Evolutionary conservation across 2,113 vertebrate species (phyloP).

Genomic region (Empidonax alnorum): DNA sequence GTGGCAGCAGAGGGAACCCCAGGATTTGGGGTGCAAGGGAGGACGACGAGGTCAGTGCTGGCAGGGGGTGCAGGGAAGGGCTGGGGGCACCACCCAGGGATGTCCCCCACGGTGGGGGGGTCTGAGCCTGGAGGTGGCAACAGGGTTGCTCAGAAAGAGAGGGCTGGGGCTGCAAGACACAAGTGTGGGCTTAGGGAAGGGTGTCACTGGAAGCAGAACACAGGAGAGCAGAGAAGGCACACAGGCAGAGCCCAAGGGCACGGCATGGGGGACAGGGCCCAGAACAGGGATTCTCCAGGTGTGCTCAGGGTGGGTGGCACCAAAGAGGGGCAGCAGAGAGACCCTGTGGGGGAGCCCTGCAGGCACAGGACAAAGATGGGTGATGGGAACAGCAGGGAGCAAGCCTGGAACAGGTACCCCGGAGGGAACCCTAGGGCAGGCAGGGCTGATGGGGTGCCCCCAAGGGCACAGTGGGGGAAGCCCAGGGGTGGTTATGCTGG

Average conservation of each 20-base stretch:
- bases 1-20: not conserved
- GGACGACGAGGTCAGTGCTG: not conserved
- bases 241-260: no score
- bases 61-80: not conserved
- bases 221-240: not conserved
- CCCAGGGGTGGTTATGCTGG: accelerated
- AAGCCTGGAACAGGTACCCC: not conserved
- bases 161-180: accelerated
- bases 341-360: not conserved
- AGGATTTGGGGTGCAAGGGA: accelerated
- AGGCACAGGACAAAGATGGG: accelerated
- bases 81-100: not conserved
- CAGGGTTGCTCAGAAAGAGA: not conserved
- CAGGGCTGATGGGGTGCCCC: not conserved
- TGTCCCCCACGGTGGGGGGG: not conserved
- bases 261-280: no score
- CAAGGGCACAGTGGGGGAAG: no score
- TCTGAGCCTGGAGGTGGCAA: not conserved
- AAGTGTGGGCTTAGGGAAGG: not conserved
- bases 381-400: not conserved
- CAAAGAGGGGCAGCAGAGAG: not conserved
- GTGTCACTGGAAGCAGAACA: not conserved
- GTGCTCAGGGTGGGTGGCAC: not conserved
- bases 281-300: not conserved
- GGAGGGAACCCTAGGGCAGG: not conserved